These are phyloP conservation scores for Sturnus vulgaris DNA, from an alignment of 2,113 vertebrate species.

Conservation along the genomic window DNA sequence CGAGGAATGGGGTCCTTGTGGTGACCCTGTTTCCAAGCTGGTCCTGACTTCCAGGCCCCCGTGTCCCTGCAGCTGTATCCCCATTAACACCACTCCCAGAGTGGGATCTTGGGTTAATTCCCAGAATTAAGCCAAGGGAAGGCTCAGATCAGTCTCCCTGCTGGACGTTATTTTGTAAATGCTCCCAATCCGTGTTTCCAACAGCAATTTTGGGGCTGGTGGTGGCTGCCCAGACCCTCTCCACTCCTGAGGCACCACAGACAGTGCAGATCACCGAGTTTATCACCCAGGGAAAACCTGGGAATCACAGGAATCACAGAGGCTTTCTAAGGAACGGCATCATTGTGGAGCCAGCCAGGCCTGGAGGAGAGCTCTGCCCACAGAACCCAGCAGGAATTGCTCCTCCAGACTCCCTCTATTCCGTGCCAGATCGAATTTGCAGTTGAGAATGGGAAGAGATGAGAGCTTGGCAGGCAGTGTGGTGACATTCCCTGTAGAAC, in stretches of 20 bases:
- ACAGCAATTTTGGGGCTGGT: background rate
- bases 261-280: background rate
- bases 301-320: background rate
- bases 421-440: background rate
- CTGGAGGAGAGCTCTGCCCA: background rate
- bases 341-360: background rate
- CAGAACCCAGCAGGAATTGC: background rate
- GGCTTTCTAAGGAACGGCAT: background rate
- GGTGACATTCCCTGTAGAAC: background rate
- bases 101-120: fast-evolving
- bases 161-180: background rate
- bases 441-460: background rate
- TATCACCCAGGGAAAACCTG: background rate
- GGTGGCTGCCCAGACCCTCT: background rate
- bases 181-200: background rate
- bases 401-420: background rate
- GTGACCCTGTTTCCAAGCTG: background rate
- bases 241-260: background rate
- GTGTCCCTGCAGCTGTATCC: fast-evolving
- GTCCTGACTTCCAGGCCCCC: background rate
- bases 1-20: no score
- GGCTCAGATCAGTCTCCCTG: background rate
- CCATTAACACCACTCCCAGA: fast-evolving
- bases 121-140: background rate
- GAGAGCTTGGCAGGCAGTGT: background rate